A percentile compares a stretch with the other conserved stretches of the same genome.
These are phyloP conservation scores for Notarius quadriscutis DNA, from an alignment of 2,113 vertebrate genomes.

Conservation along the genomic window DNA sequence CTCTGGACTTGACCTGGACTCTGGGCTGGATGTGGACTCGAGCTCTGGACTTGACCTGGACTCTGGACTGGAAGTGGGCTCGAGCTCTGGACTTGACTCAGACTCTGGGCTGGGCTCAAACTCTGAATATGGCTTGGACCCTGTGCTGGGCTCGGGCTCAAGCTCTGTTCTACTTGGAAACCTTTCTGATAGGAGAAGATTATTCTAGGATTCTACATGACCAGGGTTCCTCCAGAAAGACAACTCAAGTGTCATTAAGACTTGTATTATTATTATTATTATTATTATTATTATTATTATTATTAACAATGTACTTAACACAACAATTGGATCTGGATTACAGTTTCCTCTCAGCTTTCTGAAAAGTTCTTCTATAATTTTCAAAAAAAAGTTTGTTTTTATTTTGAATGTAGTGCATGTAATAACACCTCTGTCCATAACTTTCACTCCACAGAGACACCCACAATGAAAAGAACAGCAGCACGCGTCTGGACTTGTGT, in stretches of 20 bases:
- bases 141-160: too few relatives aligned
- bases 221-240: neutral
- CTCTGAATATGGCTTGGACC: too few relatives aligned
- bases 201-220: neutral
- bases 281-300: too few relatives aligned
- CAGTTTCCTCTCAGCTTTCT: neutral
- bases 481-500: conserved; percentile 10
- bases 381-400: too few relatives aligned
- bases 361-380: neutral
- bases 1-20: too few relatives aligned
- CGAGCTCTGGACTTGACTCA: too few relatives aligned
- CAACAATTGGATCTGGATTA: neutral
- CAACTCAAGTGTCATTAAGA: neutral
- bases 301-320: neutral
- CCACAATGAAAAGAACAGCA: conserved; percentile 4
- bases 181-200: too few relatives aligned
- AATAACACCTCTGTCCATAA: neutral
- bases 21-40: too few relatives aligned
- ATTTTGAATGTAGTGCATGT: neutral
- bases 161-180: neutral
- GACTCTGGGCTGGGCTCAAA: too few relatives aligned
- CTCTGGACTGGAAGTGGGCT: too few relatives aligned
- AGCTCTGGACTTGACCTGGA: too few relatives aligned
- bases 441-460: neutral
- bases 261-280: too few relatives aligned